These are phyloP conservation scores for Symphodus melops DNA, from an alignment of 2,113 vertebrate species.

Conservation along the genomic window DNA sequence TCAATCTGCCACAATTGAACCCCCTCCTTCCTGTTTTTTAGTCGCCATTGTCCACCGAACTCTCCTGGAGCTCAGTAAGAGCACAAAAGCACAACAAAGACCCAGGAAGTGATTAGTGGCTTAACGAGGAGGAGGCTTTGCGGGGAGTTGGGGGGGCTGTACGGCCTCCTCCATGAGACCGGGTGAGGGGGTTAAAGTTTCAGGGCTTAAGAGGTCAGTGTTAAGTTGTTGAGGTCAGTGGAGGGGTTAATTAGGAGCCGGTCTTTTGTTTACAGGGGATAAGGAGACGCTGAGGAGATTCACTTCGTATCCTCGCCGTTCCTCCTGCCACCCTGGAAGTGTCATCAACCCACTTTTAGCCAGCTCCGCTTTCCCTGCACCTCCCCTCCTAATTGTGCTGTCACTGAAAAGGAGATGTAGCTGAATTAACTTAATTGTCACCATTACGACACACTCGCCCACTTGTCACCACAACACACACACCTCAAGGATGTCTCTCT, in stretches of 20 bases:
- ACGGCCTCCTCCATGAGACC: slow-evolving; percentile 53
- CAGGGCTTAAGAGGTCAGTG: slow-evolving; percentile 75
- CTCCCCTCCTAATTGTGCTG: slow-evolving; percentile 52
- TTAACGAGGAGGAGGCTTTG: slow-evolving; percentile 69
- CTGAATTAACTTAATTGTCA: slow-evolving; percentile 63
- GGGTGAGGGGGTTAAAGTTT: slow-evolving; percentile 69
- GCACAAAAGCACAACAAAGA: slow-evolving; percentile 75
- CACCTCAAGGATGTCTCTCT: slow-evolving; percentile 18
- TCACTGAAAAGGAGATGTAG: slow-evolving; percentile 52
- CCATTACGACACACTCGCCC: slow-evolving; percentile 22
- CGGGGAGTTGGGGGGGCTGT: slow-evolving; percentile 33
- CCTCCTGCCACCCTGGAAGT: slow-evolving; percentile 55
- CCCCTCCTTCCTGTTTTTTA: slow-evolving; percentile 19
- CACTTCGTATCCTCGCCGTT: slow-evolving; percentile 45
- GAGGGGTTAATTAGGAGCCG: slow-evolving; percentile 78
- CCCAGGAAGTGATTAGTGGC: slow-evolving; percentile 79
- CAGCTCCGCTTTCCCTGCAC: slow-evolving; percentile 33
- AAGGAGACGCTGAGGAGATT: slow-evolving; percentile 46
- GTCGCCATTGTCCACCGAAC: slow-evolving; percentile 59
- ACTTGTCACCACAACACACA: slow-evolving; percentile 25
- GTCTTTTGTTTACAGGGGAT: slow-evolving; percentile 69
- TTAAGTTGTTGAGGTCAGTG: slow-evolving; percentile 75
- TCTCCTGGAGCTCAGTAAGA: slow-evolving; percentile 51
- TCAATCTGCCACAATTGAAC: slow-evolving; percentile 13
- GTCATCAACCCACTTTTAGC: slow-evolving; percentile 51